Percentiles rank a stretch among this genome's conserved stretches.
These are phyloP conservation scores for Oryzias woworae DNA, from an alignment of 2,113 vertebrate species.

Conservation along the genomic window DNA sequence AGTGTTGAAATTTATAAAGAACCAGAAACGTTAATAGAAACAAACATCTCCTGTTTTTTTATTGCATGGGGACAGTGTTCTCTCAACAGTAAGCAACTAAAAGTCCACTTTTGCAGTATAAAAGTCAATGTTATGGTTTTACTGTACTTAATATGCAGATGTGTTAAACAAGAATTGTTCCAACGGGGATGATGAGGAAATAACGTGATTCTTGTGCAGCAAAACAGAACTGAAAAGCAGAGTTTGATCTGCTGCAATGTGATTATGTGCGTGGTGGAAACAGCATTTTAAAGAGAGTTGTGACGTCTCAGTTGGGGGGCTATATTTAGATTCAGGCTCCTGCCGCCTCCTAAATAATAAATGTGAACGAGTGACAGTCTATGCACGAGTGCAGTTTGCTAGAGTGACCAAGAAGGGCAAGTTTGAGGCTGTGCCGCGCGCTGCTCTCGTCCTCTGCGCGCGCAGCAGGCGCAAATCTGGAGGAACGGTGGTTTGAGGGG, in stretches of 20 bases:
- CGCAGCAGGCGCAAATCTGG: neutral
- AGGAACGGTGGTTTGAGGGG: slow-evolving; percentile 48
- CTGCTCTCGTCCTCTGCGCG: neutral
- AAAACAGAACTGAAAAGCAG: neutral
- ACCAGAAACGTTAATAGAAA: too few species aligned
- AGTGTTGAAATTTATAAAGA: too few species aligned
- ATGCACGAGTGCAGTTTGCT: neutral
- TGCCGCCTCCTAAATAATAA: slow-evolving; percentile 47
- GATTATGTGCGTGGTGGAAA: neutral
- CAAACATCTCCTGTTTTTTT: too few species aligned
- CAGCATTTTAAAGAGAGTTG: slow-evolving; percentile 1
- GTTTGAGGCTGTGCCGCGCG: too few species aligned
- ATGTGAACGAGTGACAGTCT: slow-evolving; percentile 2
- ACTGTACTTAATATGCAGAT: neutral
- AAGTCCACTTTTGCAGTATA: neutral
- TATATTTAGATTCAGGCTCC: slow-evolving; percentile 50
- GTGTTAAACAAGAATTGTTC: neutral
- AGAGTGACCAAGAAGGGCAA: too few species aligned
- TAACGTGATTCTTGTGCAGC: neutral
- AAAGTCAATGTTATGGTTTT: neutral
- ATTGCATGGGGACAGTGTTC: too few species aligned
- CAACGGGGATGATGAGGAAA: neutral
- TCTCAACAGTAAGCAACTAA: too few species aligned
- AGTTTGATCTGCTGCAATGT: neutral
- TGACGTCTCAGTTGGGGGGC: slow-evolving; percentile 16